phyloP scores from a whole-genome alignment of 1,140 invertebrate genomes.

The Trachelipus rathkii region DNA sequence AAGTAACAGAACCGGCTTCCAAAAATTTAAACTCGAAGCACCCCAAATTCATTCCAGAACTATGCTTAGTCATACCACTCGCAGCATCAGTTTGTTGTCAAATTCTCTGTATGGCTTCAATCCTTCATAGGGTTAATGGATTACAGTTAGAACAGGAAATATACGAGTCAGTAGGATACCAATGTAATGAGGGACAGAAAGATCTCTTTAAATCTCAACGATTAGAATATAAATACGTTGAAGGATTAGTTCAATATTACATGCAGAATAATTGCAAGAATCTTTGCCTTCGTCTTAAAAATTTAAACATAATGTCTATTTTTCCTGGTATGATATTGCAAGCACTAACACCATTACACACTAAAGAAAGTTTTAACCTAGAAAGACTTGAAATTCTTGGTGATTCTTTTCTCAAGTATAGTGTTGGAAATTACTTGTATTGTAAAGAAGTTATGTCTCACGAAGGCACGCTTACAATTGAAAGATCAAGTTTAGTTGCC shows the following conservation, averaged over 20 bases:
- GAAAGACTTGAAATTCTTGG: constrained; percentile 42
- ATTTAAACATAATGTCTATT: background rate
- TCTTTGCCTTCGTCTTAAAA: too few species aligned
- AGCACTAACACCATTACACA: constrained; percentile 33
- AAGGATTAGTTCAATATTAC: too few species aligned
- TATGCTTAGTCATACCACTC: constrained; percentile 36
- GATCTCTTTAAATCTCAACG: too few species aligned
- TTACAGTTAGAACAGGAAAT: constrained; percentile 24
- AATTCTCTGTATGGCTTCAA: constrained; percentile 36
- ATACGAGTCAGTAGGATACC: background rate
- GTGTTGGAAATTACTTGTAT: constrained; percentile 15
- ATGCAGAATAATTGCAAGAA: too few species aligned
- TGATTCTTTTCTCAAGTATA: constrained; percentile 34
- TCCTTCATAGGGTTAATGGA: constrained; percentile 40
- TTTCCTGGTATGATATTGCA: constrained; percentile 31
- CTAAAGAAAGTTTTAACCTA: constrained; percentile 34
- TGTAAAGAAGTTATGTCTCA: constrained; percentile 13
- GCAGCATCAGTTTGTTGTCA: constrained; percentile 40
- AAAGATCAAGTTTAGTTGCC: constrained; percentile 20
- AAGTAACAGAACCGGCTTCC: background rate
- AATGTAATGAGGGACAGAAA: background rate
- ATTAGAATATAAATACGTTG: too few species aligned
- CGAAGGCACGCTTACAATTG: constrained; percentile 19
- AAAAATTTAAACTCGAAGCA: background rate
- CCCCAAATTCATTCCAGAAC: constrained; percentile 36